Conservation (phyloP, 2,113 vertebrate genomes). For the Myrmophylax atrothorax region DNA sequence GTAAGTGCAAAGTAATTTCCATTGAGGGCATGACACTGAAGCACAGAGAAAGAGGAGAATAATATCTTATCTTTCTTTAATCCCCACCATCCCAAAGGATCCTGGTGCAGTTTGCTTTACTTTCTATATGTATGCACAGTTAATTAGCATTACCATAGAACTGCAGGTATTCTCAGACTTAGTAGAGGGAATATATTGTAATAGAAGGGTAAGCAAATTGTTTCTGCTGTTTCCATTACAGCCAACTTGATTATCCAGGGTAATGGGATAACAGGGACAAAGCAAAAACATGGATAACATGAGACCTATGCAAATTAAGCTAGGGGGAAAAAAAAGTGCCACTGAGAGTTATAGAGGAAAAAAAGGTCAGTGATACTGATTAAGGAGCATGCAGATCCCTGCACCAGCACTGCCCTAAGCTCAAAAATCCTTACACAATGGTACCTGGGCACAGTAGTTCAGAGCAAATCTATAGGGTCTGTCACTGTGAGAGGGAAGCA, state of each 20-base stretch:
- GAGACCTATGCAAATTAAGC: constrained; percentile 44
- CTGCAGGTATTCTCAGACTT: constrained; percentile 54
- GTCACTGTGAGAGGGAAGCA: not conserved
- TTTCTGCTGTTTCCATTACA: constrained; percentile 60
- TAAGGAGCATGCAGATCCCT: not conserved
- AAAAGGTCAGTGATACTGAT: constrained; percentile 29
- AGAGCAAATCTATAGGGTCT: not conserved
- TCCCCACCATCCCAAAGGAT: constrained; percentile 51
- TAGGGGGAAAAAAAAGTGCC: not conserved
- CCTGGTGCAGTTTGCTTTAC: not conserved
- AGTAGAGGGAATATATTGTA: constrained; percentile 49
- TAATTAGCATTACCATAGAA: constrained; percentile 57
- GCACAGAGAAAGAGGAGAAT: constrained; percentile 26
- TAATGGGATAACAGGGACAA: constrained; percentile 67
- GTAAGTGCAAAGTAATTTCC: not conserved
- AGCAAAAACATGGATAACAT: constrained; percentile 46
- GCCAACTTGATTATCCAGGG: constrained; percentile 59
- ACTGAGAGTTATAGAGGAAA: constrained; percentile 3
- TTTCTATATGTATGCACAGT: constrained; percentile 43
- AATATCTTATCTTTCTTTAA: constrained; percentile 60
- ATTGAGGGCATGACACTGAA: constrained; percentile 14
- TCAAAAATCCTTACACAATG: not conserved
- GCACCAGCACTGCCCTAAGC: not conserved
- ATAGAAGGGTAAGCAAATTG: constrained; percentile 61
- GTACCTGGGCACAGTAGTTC: not conserved